Evolutionary conservation across 2,113 vertebrate species (phyloP).

Genomic region (Amia ocellicauda): DNA sequence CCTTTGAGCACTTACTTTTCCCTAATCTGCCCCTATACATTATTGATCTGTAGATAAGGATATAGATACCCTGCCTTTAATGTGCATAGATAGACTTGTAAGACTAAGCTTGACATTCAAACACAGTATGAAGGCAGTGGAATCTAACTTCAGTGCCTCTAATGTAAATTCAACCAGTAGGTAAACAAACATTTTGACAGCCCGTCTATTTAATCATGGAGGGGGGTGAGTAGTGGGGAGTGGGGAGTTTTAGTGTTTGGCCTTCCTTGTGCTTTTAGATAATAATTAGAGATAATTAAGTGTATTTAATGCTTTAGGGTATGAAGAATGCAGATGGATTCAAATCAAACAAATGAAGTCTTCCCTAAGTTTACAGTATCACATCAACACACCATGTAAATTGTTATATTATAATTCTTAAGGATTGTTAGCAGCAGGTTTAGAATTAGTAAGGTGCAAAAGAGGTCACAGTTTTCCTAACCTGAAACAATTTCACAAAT

Average conservation of each 20-base stretch:
- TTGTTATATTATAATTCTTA: no score
- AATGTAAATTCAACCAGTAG: neutral
- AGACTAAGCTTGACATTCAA: constrained; percentile 13
- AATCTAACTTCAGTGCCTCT: neutral
- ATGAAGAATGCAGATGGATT: neutral
- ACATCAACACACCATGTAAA: no score
- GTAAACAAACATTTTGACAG: neutral
- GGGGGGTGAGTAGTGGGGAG: no score
- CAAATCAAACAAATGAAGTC: neutral
- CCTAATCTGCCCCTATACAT: constrained; percentile 38
- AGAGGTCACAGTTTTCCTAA: no score
- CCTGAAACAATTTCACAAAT: no score
- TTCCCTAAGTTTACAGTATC: neutral
- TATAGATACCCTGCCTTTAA: constrained; percentile 39
- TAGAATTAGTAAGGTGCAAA: no score
- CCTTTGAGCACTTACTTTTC: constrained; percentile 48
- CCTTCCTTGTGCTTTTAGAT: neutral
- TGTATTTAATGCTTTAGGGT: neutral
- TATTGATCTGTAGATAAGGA: constrained; percentile 50
- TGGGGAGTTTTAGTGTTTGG: no score
- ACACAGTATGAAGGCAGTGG: constrained; percentile 2
- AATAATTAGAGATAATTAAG: constrained; percentile 5
- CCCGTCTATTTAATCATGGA: no score
- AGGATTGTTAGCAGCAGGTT: no score
- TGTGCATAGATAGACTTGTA: constrained; percentile 18